These are phyloP conservation scores for Passer montanus DNA, from an alignment of 2,113 vertebrate genomes.

Conservation along the genomic window DNA sequence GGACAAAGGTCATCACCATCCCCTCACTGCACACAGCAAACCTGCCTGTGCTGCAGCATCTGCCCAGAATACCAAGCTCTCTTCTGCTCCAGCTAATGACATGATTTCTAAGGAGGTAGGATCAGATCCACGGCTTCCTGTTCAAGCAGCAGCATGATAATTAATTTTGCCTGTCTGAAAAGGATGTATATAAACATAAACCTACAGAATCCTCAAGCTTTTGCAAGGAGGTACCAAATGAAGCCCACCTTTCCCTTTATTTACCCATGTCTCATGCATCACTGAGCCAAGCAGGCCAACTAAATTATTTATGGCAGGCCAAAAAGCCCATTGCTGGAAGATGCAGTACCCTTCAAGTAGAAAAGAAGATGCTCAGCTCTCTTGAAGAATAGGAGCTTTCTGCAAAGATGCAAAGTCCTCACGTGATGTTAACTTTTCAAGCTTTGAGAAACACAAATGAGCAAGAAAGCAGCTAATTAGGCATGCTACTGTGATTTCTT, in stretches of 20 bases:
- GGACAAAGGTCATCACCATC: neutral
- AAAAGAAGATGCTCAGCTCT: neutral
- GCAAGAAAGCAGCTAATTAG: slow-evolving; percentile 50
- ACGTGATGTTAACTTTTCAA: neutral
- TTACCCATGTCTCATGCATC: neutral
- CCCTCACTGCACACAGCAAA: neutral
- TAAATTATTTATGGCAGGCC: neutral
- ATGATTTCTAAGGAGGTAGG: neutral
- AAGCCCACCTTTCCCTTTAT: neutral
- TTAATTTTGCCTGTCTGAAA: neutral
- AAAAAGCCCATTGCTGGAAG: neutral
- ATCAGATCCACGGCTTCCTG: neutral
- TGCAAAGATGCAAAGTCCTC: neutral
- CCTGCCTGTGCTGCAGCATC: neutral
- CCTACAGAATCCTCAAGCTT: neutral
- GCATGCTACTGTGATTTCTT: slow-evolving; percentile 15
- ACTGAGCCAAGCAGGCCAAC: neutral
- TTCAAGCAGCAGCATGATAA: neutral
- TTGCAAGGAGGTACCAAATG: neutral
- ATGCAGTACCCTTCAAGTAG: neutral
- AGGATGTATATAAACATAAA: neutral
- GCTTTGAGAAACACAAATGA: slow-evolving; percentile 23
- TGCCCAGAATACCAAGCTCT: neutral
- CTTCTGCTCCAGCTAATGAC: neutral
- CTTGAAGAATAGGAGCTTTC: neutral